Percentiles rank a stretch among this genome's conserved stretches.
Evolutionary conservation across 1,140 invertebrate genomes (phyloP).

Genomic region (Gonioctena quinquepunctata): DNA sequence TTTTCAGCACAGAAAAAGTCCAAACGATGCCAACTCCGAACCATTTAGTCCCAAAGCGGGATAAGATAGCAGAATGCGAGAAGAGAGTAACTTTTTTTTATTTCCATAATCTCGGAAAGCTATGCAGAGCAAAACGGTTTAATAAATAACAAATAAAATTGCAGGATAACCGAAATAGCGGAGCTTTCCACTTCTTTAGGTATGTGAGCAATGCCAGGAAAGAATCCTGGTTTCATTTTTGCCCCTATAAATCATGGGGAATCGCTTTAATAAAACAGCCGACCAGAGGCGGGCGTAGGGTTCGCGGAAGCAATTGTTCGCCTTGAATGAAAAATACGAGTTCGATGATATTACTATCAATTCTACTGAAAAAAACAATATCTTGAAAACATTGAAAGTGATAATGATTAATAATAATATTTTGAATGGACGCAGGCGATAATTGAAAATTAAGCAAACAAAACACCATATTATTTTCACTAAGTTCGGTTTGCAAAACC

Average conservation of each 20-base stretch:
- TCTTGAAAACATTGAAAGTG: no score
- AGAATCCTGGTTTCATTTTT: conserved; percentile 48
- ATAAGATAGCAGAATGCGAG: neutral
- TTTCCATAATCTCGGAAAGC: neutral
- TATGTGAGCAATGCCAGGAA: conserved; percentile 38
- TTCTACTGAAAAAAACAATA: no score
- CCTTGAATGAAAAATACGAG: no score
- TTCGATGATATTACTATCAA: no score
- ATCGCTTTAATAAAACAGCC: conserved; percentile 48
- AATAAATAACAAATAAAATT: conserved; percentile 11
- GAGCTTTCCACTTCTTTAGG: conserved; percentile 34
- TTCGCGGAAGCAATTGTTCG: no score
- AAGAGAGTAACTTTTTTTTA: neutral
- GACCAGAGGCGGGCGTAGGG: conserved; percentile 24
- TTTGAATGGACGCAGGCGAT: no score
- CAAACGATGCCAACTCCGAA: neutral
- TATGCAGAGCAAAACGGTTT: conserved; percentile 11
- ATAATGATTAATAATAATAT: no score
- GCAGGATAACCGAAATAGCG: conserved; percentile 6
- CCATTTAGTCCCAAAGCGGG: neutral
- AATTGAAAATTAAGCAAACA: no score
- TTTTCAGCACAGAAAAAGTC: no score
- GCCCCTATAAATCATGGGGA: conserved; percentile 45
- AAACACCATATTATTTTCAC: no score
- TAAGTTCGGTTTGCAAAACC: no score